Base-by-base conservation (phyloP, 2,888 invertebrate species). In the Pseudococcus viburni region DNA sequence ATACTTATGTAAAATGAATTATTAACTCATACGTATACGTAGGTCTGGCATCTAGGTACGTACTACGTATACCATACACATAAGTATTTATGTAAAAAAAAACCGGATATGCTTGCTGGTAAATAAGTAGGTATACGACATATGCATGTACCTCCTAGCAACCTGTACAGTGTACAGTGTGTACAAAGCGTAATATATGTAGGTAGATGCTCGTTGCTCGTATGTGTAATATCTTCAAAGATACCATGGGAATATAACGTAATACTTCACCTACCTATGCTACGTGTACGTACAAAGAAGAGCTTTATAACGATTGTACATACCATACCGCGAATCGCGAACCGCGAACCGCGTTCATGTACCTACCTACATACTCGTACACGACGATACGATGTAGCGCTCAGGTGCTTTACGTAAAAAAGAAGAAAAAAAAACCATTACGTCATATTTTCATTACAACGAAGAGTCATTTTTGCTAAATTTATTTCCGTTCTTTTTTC, bases 191-290 rank as follows among this genome's bases (percentile, higher is more conserved):
- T 42, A 42, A 42, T 42, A 51, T 15, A 51, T 51, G 48, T 51
- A 51, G 48, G 48, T 46, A 46, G 46, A 46, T 12, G 48, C 48
- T 51, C 48, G 22, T 64, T 19, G 22, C 22, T 64, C 17, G 55
- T 55, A 55, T 26, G 68, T 68, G 26, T 19, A 26, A 68, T 68
- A 55, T 55, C 55, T 55, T 6, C 55, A n/a, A 55, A n/a, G 5
- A 55, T 26, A 77, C 26, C 77, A 42, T 77, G 77, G 77, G 77
- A 77, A 77, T 77, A 77, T 42, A 77, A 77, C 77, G 77, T 77
- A 77, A 77, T 77, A 77, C 26, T n/a, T n/a, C 33, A 55, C 55
- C 55, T 55, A 55, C 26, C 26, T 33, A 33, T 33, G 26, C 26
- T 33, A 33, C 26, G 26, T 33, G 3, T 33, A 39, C 3, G 17